Base-by-base conservation (phyloP, 2,113 vertebrate genomes). In the Sitta europaea region DNA sequence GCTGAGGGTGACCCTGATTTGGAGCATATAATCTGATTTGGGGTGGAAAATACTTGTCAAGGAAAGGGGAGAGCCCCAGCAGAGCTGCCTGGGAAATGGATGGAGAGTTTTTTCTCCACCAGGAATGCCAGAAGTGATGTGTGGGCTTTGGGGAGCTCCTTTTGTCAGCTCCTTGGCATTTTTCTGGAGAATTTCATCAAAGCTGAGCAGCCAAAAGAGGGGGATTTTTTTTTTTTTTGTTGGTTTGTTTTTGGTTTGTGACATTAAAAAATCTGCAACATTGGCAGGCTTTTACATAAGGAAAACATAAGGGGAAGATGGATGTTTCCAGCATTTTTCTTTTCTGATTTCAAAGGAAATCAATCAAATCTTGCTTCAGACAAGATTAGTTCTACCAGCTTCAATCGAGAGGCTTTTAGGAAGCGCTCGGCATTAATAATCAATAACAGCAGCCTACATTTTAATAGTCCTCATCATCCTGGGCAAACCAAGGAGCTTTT, bases 291-390 rank as follows among this genome's bases (percentile, higher is more conserved):
- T 90, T 86, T 80, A 66, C 24, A 14, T 62, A 58, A 80, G 83
- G 54, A 76, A 93, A 91, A 90, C 33, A 4, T 57, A 82, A 29
- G 82, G n/a, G 74, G 29, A 58, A 86, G 75, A 92, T 12, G 16
- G 75, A 93, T 66, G 68, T 83, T 83, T 51, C 74, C 63, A 88
- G 47, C 71, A 21, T 80, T 86, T 94, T 85, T 94, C 55, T 83
- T 53, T 58, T 88, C 43, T n/a, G 63, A 90, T 92, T 92, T 85
- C 79, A 91, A 95, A 82, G 80, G 65, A 93, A 91, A 96, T 97
- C 93, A 91, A 94, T 96, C 85, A 92, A 62, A 38, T 28, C 62
- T 38, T 7, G 5, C 67, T 59, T 93, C 75, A 91, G 75, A 91
- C 31, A 25, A 53, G 90, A 71, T 86, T 82, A 81, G 72, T 86